A percentile compares a stretch with the other conserved stretches of the same genome.
phyloP scores from a whole-genome alignment of 1,140 invertebrate genomes.

The Heliothis virescens region DNA sequence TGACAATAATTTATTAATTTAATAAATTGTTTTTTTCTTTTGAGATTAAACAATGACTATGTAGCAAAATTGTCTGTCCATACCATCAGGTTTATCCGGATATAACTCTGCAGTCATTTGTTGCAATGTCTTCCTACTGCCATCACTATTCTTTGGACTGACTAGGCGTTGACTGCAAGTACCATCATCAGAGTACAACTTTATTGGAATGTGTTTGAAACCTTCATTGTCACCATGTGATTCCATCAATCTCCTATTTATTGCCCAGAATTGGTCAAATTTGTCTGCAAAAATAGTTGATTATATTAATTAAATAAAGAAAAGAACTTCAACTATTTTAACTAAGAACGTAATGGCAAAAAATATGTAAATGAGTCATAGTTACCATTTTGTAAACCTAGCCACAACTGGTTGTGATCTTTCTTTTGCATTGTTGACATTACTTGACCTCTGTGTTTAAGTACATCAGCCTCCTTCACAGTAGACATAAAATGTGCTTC shows the following conservation, averaged over 20 bases:
- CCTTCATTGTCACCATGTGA: slow-evolving; percentile 90
- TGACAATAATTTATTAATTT: too few species aligned
- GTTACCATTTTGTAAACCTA: slow-evolving; percentile 96
- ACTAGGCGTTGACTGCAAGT: slow-evolving; percentile 92
- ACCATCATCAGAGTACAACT: slow-evolving; percentile 94
- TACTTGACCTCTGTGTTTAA: slow-evolving; percentile 97
- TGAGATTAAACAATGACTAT: too few species aligned
- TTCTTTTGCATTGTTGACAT: slow-evolving; percentile 98
- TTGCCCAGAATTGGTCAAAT: slow-evolving; percentile 99
- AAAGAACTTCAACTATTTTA: slow-evolving; percentile 15
- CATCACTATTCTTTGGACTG: slow-evolving; percentile 91
- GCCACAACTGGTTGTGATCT: slow-evolving; percentile 98
- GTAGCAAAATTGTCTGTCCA: slow-evolving; percentile 23
- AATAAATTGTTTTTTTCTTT: too few species aligned
- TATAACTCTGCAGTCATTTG: slow-evolving; percentile 91
- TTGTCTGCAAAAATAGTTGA: slow-evolving; percentile 90
- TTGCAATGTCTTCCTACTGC: slow-evolving; percentile 90
- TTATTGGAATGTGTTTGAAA: slow-evolving; percentile 97
- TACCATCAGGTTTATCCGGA: slow-evolving; percentile 87
- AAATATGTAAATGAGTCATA: not conserved
- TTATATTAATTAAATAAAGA: not conserved
- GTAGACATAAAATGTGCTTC: slow-evolving; percentile 98
- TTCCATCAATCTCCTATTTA: slow-evolving; percentile 98
- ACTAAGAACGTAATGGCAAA: not conserved
- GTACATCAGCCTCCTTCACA: slow-evolving; percentile 98